A percentile compares a stretch with the other conserved stretches of the same genome.
Conservation (phyloP, 2,113 vertebrate species). For the Chloropsis cyanopogon region DNA sequence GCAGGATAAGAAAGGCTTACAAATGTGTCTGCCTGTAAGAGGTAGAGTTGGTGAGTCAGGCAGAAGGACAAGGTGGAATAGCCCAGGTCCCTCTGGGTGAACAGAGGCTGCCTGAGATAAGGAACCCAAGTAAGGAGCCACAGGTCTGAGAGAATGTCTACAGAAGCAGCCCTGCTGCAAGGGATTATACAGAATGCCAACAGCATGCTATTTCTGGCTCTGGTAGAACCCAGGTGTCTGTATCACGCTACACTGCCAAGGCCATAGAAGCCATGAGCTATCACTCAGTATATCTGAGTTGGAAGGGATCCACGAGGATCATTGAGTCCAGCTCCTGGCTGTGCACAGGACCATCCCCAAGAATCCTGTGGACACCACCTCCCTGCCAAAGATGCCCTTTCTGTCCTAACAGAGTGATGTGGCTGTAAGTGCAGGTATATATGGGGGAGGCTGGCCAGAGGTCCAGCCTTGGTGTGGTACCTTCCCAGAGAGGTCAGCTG, state of each 20-base stretch:
- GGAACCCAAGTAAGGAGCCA: not conserved
- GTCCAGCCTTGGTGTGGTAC: not conserved
- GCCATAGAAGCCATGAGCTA: not conserved
- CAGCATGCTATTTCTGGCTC: not conserved
- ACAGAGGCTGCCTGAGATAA: not conserved
- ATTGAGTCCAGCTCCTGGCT: not conserved
- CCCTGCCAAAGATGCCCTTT: not conserved
- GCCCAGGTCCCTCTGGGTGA: not conserved
- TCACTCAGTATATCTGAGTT: not conserved
- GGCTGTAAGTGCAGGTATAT: not conserved
- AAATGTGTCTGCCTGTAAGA: not conserved
- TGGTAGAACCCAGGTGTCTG: not conserved
- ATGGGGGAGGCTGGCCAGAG: not conserved
- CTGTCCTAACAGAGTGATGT: not conserved
- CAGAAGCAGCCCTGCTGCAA: not conserved
- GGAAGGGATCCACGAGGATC: not conserved
- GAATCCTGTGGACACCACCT: not conserved
- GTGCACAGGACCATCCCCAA: not conserved
- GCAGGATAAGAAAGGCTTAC: not conserved
- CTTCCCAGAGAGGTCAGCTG: not conserved
- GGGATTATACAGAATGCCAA: not conserved
- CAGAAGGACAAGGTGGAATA: not conserved
- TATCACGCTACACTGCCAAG: fast-evolving
- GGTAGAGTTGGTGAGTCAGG: not conserved
- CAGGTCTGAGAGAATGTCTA: not conserved